Conservation (phyloP, 2,888 invertebrate genomes). For the Hymenopus coronatus region DNA sequence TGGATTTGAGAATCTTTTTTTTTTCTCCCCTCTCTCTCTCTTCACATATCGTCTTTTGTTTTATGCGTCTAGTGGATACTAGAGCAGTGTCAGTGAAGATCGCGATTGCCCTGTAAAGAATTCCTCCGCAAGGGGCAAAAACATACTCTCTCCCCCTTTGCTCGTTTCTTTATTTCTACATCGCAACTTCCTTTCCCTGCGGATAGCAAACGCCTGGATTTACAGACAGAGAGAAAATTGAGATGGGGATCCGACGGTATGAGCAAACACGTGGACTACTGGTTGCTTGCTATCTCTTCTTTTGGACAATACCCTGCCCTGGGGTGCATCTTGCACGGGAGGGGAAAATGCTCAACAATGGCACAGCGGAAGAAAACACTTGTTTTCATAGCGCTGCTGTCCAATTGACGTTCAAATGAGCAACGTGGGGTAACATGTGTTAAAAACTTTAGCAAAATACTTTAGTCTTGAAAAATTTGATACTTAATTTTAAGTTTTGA, state of each 20-base stretch:
- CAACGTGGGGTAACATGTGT: not conserved
- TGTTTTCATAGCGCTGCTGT: not conserved
- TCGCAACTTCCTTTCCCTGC: constrained; percentile 4
- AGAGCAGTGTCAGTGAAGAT: constrained; percentile 3
- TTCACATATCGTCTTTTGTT: constrained; percentile 22
- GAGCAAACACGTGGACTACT: not conserved
- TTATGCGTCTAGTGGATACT: constrained; percentile 27
- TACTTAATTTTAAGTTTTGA: no score
- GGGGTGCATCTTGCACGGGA: no score
- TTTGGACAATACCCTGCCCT: not conserved
- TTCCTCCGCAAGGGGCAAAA: constrained; percentile 10
- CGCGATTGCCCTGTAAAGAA: constrained; percentile 27
- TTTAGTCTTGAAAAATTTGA: no score
- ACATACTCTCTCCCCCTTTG: not conserved
- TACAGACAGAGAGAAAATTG: constrained; percentile 28
- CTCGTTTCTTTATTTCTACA: not conserved
- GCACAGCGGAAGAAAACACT: not conserved
- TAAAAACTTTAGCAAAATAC: no score
- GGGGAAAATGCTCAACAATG: not conserved
- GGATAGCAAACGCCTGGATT: constrained; percentile 24
- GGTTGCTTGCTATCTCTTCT: not conserved
- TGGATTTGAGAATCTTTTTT: not conserved
- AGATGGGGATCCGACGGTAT: constrained; percentile 11
- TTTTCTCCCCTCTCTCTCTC: not conserved
- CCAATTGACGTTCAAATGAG: not conserved